Percentiles rank a stretch among this genome's conserved stretches.
phyloP scores from a whole-genome alignment of 2,113 vertebrate genomes.

The Lanius collurio region DNA sequence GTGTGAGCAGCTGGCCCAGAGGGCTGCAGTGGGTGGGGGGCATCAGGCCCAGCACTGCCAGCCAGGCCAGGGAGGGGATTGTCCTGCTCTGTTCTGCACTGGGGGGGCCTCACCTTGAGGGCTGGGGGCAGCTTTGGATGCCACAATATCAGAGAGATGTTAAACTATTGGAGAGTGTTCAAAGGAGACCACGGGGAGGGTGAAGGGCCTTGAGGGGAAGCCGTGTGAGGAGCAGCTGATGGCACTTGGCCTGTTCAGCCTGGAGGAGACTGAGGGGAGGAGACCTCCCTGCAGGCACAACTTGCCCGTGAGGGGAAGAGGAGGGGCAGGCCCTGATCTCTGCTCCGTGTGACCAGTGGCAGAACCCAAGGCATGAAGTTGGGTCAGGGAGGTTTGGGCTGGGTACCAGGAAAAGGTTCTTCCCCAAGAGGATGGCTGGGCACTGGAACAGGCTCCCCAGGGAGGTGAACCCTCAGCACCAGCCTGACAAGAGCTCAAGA shows the following conservation, averaged over 20 bases:
- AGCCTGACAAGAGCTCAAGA: neutral
- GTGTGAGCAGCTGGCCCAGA: too few relatives aligned
- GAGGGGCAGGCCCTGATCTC: too few relatives aligned
- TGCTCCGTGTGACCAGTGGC: neutral
- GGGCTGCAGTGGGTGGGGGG: too few relatives aligned
- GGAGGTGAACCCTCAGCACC: neutral
- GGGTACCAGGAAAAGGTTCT: neutral
- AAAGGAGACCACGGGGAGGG: neutral
- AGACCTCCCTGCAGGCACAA: accelerated
- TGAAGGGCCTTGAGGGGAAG: neutral
- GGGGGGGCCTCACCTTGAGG: accelerated
- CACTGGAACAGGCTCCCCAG: neutral
- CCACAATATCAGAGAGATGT: accelerated
- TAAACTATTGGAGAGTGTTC: neutral
- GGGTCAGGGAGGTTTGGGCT: accelerated
- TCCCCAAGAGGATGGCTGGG: neutral
- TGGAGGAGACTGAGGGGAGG: neutral
- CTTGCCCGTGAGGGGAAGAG: neutral
- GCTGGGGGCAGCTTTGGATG: neutral
- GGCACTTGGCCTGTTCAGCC: too few relatives aligned
- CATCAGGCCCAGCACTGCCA: accelerated
- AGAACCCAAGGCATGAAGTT: accelerated
- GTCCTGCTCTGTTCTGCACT: accelerated
- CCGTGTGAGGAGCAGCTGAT: neutral
- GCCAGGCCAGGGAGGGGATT: neutral